Evolutionary conservation across 2,888 invertebrate genomes (phyloP), one percentile per base, ranked within the genome.

Genomic region (Agapostemon virescens): DNA sequence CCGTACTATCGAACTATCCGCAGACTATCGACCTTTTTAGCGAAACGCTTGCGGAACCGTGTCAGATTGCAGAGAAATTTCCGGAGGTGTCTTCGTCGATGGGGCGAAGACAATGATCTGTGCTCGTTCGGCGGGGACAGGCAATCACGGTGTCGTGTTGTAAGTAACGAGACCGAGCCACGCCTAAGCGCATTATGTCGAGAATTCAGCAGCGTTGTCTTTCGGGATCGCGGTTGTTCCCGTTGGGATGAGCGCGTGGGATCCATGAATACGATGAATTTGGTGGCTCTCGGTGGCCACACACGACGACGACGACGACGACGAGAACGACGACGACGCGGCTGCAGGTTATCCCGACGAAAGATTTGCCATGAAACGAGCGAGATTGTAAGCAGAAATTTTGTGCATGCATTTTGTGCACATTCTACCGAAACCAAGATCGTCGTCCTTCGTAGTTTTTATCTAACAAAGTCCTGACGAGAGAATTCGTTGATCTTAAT

Each of bases 301-400:
- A 90, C 90, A 89, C 85, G 88, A 89, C n/a, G n/a, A n/a, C n/a
- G n/a, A n/a, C n/a, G n/a, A n/a, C n/a, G n/a, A n/a, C n/a, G n/a
- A n/a, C n/a, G n/a, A n/a, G n/a, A n/a, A n/a, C n/a, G n/a, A 89
- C 85, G 88, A 89, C 85, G 88, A 86, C 82, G 89, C 74, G 55
- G 58, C 72, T 71, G 77, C 85, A 86, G 87, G 87, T 89, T 86
- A 84, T 83, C 80, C 74, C 79, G 82, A 85, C 84, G 85, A 80
- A 86, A 82, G 83, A 87, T 87, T 86, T 86, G 85, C 87, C 87
- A 84, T 85, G 89, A 89, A 89, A 89, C 88, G 86, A 89, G 87
- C 85, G 84, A 85, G 86, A 86, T 88, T 87, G 88, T 88, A 83
- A 87, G 84, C 85, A 77, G 79, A 84, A 55, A 87, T n/a, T n/a